Evolutionary conservation across 2,797 vertebrate species (phyloP), one percentile per base, ranked within the genome.

Genomic region (Brotula barbata): DNA sequence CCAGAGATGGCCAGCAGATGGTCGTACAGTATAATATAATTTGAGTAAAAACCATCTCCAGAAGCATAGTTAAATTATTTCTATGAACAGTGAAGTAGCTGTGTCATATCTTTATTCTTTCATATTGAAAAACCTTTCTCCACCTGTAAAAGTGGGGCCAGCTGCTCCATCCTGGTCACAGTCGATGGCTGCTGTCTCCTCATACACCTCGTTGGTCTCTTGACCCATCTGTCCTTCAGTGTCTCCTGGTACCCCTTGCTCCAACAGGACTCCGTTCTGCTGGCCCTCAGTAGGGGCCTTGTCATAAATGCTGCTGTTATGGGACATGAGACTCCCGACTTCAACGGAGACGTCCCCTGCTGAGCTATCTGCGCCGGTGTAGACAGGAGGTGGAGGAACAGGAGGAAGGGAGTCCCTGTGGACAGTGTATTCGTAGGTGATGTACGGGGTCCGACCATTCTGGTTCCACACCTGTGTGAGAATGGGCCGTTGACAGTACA

Each of bases 391-490:
- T 55, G 89, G 94, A 1, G 91, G 78, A 40, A 84, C 86, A 10
- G 84, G 91, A 0, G 91, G 82, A 10, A 94, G 88, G 1, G 95
- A 91, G 37, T 94, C 93, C 61, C 92, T 89, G 46, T 94, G 92
- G 47, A 98, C 91, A 0, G 95, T 99, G 89, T 97, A 99, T 25
- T 99, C 96, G 1, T 96, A 99, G 0, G 96, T 96, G 85, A 99
- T 96, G 64, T 97, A 96, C 0, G 96, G 97, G 8, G 91, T 95
- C 21, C 92, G 94, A 44, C 96, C 97, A 1, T 97, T 98, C 89
- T 98, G 96, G 81, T 96, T 98, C 96, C 95, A 98, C 41, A 98
- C 94, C 96, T 98, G 85, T 17, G 12, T 2, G 20, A 57, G 1
- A 48, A 61, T 1, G 22, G 16, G 16, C n/a, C 8, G 13, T n/a